phyloP scores from a whole-genome alignment of 2,113 vertebrate species.

The Smithornis capensis region DNA sequence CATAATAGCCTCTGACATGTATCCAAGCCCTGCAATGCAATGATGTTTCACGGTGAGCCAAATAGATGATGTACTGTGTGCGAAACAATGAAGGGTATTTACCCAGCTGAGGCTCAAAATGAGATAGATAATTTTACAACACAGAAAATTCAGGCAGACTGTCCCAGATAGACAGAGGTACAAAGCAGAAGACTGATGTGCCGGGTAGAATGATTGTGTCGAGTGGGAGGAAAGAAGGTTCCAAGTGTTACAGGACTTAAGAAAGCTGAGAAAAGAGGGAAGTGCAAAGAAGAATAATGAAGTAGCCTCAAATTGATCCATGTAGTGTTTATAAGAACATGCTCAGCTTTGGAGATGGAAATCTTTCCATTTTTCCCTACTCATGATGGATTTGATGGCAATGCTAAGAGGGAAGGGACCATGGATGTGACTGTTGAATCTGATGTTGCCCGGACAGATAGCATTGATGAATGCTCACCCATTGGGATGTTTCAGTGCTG shows the following conservation, averaged over 20 bases:
- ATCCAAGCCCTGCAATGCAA: background rate
- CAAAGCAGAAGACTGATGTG: background rate
- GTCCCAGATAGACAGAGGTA: background rate
- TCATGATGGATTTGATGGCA: background rate
- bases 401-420: background rate
- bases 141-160: background rate
- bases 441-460: background rate
- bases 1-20: background rate
- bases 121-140: background rate
- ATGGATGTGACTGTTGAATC: background rate
- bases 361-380: background rate
- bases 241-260: background rate
- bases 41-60: conserved; percentile 3
- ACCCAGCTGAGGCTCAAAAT: background rate
- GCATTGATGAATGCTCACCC: background rate
- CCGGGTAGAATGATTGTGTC: background rate
- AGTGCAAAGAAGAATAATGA: background rate
- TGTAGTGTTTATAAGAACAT: background rate
- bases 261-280: background rate
- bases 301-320: background rate
- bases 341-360: background rate
- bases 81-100: conserved; percentile 1
- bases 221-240: background rate
- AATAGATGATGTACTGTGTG: conserved; percentile 2
- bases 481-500: background rate